Evolutionary conservation across 2,888 invertebrate genomes (phyloP), one percentile per base, ranked within the genome.

Genomic region (Cephus spinipes): DNA sequence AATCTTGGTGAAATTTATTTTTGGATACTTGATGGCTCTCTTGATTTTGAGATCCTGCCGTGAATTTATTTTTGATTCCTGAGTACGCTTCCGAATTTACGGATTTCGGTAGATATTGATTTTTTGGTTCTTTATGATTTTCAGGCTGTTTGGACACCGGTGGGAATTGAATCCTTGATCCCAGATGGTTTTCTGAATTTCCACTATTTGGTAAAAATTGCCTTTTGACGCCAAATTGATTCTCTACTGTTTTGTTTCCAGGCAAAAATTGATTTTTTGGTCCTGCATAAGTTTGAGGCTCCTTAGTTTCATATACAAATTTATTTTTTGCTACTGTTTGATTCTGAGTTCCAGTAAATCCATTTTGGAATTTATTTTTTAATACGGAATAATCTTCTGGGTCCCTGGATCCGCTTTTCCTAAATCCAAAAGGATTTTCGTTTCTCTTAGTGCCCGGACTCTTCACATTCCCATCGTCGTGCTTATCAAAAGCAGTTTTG

Each of bases 401-500:
- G 4, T 76, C 76, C 32, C 35, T 77, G n/a, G 73, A 73, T 23
- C 74, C 75, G 73, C 76, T 77, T 23, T 33, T 74, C 15, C 74
- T 73, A 11, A 31, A 11, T 11, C 68, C 75, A 73, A 30, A 71
- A 76, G 15, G 76, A 80, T 12, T 79, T 80, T 33, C 73, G 15
- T 76, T 73, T 71, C 6, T 79, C 78, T 36, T 81, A 73, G 3
- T 34, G 74, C 23, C 12, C 69, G 75, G 31, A 32, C 33, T 78
- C 55, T 12, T 34, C 30, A 11, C 40, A 32, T n/a, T 75, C 73
- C 69, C 36, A 76, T 76, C 73, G 68, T 76, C 68, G 81, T 31
- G 85, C 40, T 93, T 94, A 88, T 97, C 97, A 89, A 97, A 97
- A 0, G 95, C 93, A 68, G 96, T 95, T 90, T 97, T 97, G 68